phyloP scores from a whole-genome alignment of 2,113 vertebrate genomes.

The Seriola quinqueradiata region DNA sequence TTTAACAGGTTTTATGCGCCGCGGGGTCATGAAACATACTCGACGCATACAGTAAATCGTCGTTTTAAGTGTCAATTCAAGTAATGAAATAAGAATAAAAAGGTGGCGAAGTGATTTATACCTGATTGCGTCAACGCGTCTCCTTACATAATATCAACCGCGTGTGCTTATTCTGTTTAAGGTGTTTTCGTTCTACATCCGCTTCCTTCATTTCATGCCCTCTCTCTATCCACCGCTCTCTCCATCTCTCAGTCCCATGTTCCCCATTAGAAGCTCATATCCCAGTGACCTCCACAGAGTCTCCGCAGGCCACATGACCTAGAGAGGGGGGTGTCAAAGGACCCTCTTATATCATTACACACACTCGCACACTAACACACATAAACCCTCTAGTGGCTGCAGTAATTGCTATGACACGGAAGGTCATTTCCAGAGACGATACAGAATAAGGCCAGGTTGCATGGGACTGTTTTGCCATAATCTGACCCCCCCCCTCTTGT shows the following conservation, averaged over 20 bases:
- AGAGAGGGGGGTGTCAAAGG: slow-evolving; percentile 72
- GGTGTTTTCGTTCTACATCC: not conserved
- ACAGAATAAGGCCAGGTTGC: slow-evolving; percentile 73
- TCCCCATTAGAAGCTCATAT: slow-evolving; percentile 75
- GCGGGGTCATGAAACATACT: slow-evolving; percentile 49
- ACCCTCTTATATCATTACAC: slow-evolving; percentile 76
- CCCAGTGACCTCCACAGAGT: slow-evolving; percentile 74
- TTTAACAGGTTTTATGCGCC: slow-evolving; percentile 57
- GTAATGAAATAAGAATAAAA: slow-evolving; percentile 41
- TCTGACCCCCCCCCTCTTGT: slow-evolving; percentile 62
- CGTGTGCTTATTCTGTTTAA: not conserved
- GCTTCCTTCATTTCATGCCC: not conserved
- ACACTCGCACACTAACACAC: slow-evolving; percentile 53
- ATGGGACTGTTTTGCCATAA: slow-evolving; percentile 66
- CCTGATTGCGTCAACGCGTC: slow-evolving; percentile 11
- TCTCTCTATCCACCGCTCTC: slow-evolving; percentile 1
- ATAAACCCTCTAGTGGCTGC: slow-evolving; percentile 63
- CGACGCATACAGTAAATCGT: slow-evolving; percentile 20
- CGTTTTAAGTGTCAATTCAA: slow-evolving; percentile 47
- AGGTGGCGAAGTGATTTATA: slow-evolving; percentile 33
- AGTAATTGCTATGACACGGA: slow-evolving; percentile 79
- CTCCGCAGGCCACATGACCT: slow-evolving; percentile 78
- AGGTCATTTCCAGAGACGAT: slow-evolving; percentile 78
- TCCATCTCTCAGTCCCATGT: slow-evolving; percentile 58
- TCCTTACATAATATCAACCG: slow-evolving; percentile 7